These are phyloP conservation scores for Ctenopoma kingsleyae DNA, from an alignment of 2,797 vertebrate species.

Conservation along the genomic window DNA sequence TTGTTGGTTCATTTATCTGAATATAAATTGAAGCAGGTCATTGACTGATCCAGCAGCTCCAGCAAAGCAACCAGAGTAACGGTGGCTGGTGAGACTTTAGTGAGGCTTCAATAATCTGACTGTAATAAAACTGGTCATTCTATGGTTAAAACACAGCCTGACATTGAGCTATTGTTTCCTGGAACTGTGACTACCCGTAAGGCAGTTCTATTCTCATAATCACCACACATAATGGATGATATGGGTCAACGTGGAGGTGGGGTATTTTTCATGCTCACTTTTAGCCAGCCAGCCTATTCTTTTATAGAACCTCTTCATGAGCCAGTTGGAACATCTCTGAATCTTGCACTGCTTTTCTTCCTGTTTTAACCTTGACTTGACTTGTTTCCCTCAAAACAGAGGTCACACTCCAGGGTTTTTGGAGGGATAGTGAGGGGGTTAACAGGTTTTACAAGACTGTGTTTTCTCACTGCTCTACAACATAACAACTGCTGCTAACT, in stretches of 20 bases:
- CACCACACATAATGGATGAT: constrained; percentile 89
- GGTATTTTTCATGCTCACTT: constrained; percentile 89
- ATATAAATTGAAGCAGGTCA: constrained; percentile 69
- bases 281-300: constrained; percentile 85
- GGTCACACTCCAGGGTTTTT: constrained; percentile 57
- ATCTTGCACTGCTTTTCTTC: constrained; percentile 67
- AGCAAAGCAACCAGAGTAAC: constrained; percentile 52
- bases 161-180: constrained; percentile 85
- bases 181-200: constrained; percentile 81
- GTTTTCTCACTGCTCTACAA: constrained; percentile 12
- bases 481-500: constrained; percentile 4
- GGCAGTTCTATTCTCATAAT: constrained; percentile 87
- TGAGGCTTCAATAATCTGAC: constrained; percentile 69
- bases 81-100: constrained; percentile 48
- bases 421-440: constrained; percentile 23
- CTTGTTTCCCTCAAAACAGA: constrained; percentile 77
- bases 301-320: constrained; percentile 79
- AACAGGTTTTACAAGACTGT: constrained; percentile 40
- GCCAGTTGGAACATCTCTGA: constrained; percentile 71
- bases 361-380: constrained; percentile 84
- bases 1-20: constrained; percentile 75
- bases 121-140: constrained; percentile 77
- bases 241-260: constrained; percentile 86
- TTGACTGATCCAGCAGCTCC: constrained; percentile 59
- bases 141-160: constrained; percentile 74